phyloP scores from a whole-genome alignment of 2,888 invertebrate species.

The Tachina grossa region DNA sequence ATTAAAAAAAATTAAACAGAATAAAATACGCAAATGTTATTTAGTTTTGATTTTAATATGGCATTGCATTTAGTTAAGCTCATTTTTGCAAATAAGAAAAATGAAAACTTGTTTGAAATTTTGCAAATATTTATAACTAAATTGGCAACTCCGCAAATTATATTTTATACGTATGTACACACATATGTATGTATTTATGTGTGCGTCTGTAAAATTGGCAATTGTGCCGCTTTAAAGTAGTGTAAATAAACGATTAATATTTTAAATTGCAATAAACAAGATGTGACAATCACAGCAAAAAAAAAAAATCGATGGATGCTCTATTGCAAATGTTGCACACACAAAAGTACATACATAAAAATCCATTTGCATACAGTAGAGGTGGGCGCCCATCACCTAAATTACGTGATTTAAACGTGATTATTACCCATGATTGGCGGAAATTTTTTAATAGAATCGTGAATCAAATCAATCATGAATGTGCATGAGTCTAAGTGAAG shows the following conservation, averaged over 20 bases:
- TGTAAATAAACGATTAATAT: constrained; percentile 61
- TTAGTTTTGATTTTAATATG: too few relatives aligned
- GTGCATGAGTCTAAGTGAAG: too few relatives aligned
- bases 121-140: background rate
- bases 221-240: constrained; percentile 41
- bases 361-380: background rate
- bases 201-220: constrained; percentile 31
- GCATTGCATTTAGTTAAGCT: too few relatives aligned
- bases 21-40: too few relatives aligned
- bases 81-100: too few relatives aligned
- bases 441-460: too few relatives aligned
- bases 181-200: background rate
- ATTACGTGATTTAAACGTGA: too few relatives aligned
- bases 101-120: too few relatives aligned
- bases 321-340: background rate
- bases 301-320: constrained; percentile 11
- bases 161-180: background rate
- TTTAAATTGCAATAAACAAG: constrained; percentile 51
- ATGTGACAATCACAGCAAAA: constrained; percentile 39
- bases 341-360: background rate
- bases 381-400: too few relatives aligned
- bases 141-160: background rate
- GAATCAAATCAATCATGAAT: too few relatives aligned
- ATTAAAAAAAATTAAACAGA: too few relatives aligned
- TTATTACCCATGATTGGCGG: too few relatives aligned